Evolutionary conservation across 1,140 invertebrate species (phyloP), one percentile per base, ranked within the genome.

Genomic region (Drosophila chauvacae): DNA sequence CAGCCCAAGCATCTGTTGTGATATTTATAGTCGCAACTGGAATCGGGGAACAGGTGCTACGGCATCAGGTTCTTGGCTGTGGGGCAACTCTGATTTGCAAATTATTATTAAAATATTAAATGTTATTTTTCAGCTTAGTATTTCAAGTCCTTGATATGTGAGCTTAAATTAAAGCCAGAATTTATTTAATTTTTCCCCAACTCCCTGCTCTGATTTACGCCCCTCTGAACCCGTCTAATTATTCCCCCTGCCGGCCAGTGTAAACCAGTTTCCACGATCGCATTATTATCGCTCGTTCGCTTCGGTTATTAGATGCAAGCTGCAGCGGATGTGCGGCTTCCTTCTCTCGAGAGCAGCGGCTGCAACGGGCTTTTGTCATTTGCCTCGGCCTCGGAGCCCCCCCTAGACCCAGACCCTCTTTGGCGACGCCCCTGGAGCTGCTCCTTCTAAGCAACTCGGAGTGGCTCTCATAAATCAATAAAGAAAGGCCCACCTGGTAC

Each of bases 271-370:
- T 83, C 37, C 18, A 39, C 69, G 45, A 61, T 80, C 57, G 75
- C 62, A 75, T 81, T 86, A 86, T 88, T 73, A 88, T 86, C 84
- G 71, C 78, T 64, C 65, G 35, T 71, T 72, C 66, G 66, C 51
- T 72, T 26, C 44, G 69, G 66, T 88, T 88, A 88, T 88, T 88
- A 88, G 85, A 88, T 88, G 84, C 84, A 88, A 84, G 84, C 84
- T 88, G 84, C 84, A 84, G 85, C 84, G 84, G 84, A 88, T 90
- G 84, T 88, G 59, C 44, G 73, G 84, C 85, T 88, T 88, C 84
- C 84, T 88, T 88, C 50, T 55, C 58, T 13, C 7, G 9, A 7
- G 35, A 13, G 20, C 26, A 56, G 53, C 16, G 4, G 20, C 51
- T 37, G 33, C 33, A 39, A 35, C 16, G 63, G 83, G 71, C 58